Conservation (phyloP, 2,113 vertebrate species). For the Callipepla californica region DNA sequence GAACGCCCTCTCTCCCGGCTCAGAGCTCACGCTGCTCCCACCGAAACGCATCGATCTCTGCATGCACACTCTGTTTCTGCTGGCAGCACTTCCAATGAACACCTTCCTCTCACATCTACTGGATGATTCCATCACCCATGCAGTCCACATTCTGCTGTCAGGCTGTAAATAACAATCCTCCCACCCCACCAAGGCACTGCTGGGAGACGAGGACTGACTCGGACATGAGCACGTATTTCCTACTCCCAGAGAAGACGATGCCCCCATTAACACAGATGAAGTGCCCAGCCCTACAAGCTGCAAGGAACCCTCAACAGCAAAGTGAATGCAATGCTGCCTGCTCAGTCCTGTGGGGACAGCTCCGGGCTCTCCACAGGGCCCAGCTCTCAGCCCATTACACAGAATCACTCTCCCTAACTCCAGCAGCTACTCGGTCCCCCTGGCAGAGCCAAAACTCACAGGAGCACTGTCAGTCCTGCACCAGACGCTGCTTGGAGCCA, state of each 20-base stretch:
- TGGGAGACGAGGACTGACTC: background rate
- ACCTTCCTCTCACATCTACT: background rate
- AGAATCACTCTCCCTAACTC: background rate
- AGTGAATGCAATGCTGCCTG: background rate
- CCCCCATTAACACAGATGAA: background rate
- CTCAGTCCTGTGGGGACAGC: background rate
- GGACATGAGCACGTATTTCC: background rate
- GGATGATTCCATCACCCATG: background rate
- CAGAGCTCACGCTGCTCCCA: background rate
- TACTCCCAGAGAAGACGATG: background rate
- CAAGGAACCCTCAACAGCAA: background rate
- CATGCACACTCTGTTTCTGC: rapidly evolving
- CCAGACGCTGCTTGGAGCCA: background rate
- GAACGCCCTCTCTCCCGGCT: background rate
- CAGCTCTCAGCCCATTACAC: rapidly evolving
- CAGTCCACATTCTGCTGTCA: background rate
- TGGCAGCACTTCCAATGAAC: background rate
- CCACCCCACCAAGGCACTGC: background rate
- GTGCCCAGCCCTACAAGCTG: background rate
- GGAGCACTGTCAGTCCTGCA: background rate
- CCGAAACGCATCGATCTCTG: background rate
- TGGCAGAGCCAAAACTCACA: background rate
- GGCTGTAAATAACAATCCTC: background rate
- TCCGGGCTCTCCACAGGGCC: background rate
- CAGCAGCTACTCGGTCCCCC: background rate